Evolutionary conservation across 2,113 vertebrate species (phyloP).

Genomic region (Thamnophis sirtalis): DNA sequence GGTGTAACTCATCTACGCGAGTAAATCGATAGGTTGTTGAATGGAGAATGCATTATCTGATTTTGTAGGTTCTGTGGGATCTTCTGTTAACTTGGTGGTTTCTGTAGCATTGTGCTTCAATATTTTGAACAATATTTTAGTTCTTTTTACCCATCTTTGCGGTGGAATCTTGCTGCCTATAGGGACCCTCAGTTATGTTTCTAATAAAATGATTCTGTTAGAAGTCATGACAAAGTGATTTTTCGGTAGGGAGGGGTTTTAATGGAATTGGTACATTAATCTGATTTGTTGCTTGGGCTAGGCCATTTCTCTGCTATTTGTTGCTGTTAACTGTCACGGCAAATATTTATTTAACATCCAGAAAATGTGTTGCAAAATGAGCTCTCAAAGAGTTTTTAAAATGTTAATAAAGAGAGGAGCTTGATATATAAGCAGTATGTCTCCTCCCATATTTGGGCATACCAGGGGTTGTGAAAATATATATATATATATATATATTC

Average conservation of each 20-base stretch:
- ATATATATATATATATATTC: no score
- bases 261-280: background rate
- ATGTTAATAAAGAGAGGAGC: background rate
- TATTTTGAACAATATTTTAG: conserved; percentile 18
- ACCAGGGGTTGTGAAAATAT: no score
- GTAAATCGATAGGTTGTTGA: background rate
- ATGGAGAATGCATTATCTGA: background rate
- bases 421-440: no score
- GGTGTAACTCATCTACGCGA: background rate
- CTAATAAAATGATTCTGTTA: conserved; percentile 25
- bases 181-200: conserved; percentile 19
- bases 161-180: background rate
- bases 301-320: background rate
- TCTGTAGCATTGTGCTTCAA: conserved; percentile 23
- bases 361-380: background rate
- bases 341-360: background rate
- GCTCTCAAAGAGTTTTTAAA: background rate
- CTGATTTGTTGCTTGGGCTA: background rate
- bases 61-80: background rate
- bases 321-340: background rate
- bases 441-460: no score
- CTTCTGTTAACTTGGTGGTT: background rate
- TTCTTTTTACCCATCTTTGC: conserved; percentile 11
- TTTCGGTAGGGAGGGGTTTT: background rate
- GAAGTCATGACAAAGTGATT: conserved; percentile 10